Percentiles rank a stretch among this genome's conserved stretches.
These are phyloP conservation scores for Phocoena sinus DNA, from an alignment of 2,113 vertebrate species.

Conservation along the genomic window DNA sequence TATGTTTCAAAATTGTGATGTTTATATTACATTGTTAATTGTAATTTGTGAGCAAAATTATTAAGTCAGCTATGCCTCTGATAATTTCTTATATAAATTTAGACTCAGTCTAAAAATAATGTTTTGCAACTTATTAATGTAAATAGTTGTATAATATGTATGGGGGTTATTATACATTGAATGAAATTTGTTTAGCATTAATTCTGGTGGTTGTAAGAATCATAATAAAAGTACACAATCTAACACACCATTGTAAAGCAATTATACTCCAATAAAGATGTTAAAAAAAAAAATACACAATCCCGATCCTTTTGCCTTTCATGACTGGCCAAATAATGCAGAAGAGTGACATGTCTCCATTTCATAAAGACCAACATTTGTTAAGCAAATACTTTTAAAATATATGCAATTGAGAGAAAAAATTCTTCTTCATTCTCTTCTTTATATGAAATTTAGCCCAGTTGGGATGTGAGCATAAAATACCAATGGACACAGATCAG, in stretches of 20 bases:
- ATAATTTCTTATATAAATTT: not conserved
- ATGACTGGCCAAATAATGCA: not conserved
- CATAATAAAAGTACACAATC: not conserved
- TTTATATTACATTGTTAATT: not conserved
- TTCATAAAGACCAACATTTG: not conserved
- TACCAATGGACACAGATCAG: not conserved
- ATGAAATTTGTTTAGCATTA: not conserved
- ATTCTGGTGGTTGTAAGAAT: conserved; percentile 6
- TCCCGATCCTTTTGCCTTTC: not conserved
- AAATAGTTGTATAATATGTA: not conserved
- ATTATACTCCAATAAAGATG: too few species aligned
- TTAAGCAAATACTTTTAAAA: not conserved
- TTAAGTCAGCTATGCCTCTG: not conserved
- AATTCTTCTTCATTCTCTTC: not conserved
- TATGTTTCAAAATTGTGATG: not conserved
- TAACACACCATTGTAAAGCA: too few species aligned
- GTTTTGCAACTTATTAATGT: not conserved
- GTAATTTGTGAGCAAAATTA: not conserved
- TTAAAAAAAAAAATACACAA: too few species aligned
- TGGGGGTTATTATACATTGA: not conserved
- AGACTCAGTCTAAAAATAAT: not conserved
- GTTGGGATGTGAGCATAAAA: not conserved
- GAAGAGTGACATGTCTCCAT: not conserved
- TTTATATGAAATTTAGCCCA: not conserved
- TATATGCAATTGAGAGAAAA: not conserved